phyloP scores from a whole-genome alignment of 2,888 invertebrate species.

The Spicauda simplicius region DNA sequence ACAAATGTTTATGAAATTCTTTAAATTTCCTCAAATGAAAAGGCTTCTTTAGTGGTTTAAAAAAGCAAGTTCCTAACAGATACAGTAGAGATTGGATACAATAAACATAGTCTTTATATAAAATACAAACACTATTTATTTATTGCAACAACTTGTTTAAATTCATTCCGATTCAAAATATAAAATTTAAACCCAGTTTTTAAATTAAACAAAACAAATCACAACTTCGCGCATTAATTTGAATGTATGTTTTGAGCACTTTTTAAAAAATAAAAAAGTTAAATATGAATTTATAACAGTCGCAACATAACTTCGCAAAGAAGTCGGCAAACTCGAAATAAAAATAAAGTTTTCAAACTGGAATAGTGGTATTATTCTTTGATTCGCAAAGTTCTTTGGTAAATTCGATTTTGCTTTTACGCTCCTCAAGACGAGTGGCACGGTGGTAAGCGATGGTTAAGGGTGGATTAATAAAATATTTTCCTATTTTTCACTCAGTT shows the following conservation, averaged over 20 bases:
- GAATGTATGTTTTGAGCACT: neutral
- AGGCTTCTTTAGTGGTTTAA: too few relatives aligned
- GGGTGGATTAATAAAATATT: neutral
- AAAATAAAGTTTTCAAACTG: conserved; percentile 36
- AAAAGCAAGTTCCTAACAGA: too few relatives aligned
- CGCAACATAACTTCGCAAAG: conserved; percentile 29
- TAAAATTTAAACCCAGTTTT: too few relatives aligned
- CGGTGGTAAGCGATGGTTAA: conserved; percentile 2
- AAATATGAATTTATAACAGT: conserved; percentile 31
- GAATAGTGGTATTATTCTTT: conserved; percentile 40
- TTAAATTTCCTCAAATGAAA: too few relatives aligned
- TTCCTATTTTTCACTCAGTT: too few relatives aligned
- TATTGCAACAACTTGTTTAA: too few relatives aligned
- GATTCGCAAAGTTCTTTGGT: conserved; percentile 39
- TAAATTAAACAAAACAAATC: too few relatives aligned
- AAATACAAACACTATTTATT: too few relatives aligned
- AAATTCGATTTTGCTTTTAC: conserved; percentile 42
- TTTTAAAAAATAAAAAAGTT: conserved; percentile 1
- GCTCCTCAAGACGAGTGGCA: conserved; percentile 26
- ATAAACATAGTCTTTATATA: too few relatives aligned
- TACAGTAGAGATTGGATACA: too few relatives aligned
- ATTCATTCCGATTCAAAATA: too few relatives aligned
- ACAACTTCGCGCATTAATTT: neutral
- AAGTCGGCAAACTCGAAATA: conserved; percentile 28
- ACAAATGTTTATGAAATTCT: too few relatives aligned